Base-by-base conservation (phyloP, 2,113 vertebrate genomes). In the Myiozetetes cayanensis region DNA sequence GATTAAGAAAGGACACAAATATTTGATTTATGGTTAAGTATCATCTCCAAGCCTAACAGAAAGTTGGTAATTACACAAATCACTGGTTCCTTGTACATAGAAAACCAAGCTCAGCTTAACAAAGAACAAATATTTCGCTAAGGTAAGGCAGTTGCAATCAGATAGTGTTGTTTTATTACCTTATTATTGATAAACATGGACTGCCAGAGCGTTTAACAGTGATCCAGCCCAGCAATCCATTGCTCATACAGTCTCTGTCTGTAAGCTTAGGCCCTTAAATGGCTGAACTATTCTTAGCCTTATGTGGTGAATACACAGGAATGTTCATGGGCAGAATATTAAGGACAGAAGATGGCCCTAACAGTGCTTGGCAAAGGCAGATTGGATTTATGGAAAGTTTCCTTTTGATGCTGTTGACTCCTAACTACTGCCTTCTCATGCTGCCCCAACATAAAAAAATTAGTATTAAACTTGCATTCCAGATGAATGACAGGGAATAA, bases 211-310 rank as follows among this genome's bases (percentile, higher is more conserved):
- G 5, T 79, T 88, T 31, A 77, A 75, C 66, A 59, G 43, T 47
- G 83, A 93, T 47, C 78, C 43, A 91, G n/a, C 35, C 75, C 50
- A 67, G 67, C 30, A 77, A 71, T 77, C 71, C 75, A 81, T 88
- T 77, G 66, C 75, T 93, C 90, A 92, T 35, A 66, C 39, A 78
- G 70, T 62, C 83, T 76, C 75, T 68, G 44, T 53, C 79, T 84
- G 47, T 85, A 89, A 84, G 61, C 61, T 93, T 75, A 92, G 75
- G 82, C 44, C 94, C 93, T 95, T 96, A 97, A 94, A 96, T 90
- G 94, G 92, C 55, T 86, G 90, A 96, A 94, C 90, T 96, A 96
- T 97, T 96, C 93, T 97, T 97, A 93, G 82, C 76, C 65, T 91
- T 84, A 78, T 93, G 92, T 96, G 85, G 92, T 95, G 70, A 88